Evolutionary conservation across 2,797 vertebrate genomes (phyloP).

Genomic region (Microhierax caerulescens): DNA sequence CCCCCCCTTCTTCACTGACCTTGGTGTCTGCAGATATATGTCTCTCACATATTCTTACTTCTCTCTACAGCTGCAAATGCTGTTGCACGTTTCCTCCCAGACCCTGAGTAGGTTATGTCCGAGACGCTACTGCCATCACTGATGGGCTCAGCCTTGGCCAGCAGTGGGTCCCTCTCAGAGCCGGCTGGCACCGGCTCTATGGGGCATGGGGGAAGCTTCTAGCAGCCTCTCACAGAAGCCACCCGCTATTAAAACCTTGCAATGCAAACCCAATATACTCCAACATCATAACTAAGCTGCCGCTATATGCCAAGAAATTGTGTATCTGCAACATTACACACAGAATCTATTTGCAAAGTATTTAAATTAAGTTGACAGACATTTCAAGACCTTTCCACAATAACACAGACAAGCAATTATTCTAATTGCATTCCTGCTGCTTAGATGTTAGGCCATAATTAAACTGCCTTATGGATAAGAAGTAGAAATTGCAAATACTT

Average conservation of each 20-base stretch:
- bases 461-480: background rate
- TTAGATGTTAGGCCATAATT: background rate
- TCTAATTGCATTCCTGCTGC: background rate
- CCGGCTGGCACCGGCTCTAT: background rate
- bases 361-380: background rate
- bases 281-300: background rate
- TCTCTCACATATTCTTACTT: background rate
- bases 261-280: background rate
- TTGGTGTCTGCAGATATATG: too few relatives aligned
- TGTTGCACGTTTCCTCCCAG: too few relatives aligned
- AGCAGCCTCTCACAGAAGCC: background rate
- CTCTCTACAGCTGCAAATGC: background rate
- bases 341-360: background rate
- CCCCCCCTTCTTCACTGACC: too few relatives aligned
- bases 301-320: background rate
- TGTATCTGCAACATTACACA: background rate
- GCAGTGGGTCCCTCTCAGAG: accelerated
- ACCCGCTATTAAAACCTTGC: background rate
- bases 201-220: too few relatives aligned
- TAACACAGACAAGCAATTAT: background rate
- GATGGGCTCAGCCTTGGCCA: background rate
- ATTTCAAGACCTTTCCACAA: background rate
- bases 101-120: background rate
- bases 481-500: background rate
- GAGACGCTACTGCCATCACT: background rate